These are phyloP conservation scores for Eupithecia vulgata DNA, from an alignment of 2,888 invertebrate species.

Conservation along the genomic window DNA sequence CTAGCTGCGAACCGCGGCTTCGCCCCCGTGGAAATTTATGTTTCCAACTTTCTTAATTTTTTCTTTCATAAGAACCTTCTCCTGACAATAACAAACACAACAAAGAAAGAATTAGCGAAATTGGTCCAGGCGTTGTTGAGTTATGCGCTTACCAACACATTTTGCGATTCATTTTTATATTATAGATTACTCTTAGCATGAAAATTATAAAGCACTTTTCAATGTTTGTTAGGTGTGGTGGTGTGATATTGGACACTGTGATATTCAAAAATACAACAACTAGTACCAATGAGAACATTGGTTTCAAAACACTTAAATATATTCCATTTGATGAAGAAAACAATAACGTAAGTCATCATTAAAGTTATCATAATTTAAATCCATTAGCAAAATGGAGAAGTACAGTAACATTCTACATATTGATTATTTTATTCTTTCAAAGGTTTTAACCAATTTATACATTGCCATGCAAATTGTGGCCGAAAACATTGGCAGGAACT, in stretches of 20 bases:
- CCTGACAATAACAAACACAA: too few species aligned
- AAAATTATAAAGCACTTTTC: background rate
- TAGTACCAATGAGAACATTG: slow-evolving; percentile 52
- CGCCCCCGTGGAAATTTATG: too few species aligned
- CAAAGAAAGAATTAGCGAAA: too few species aligned
- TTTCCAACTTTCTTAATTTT: too few species aligned
- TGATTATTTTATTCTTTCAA: background rate
- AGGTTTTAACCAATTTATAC: slow-evolving; percentile 25
- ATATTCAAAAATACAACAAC: slow-evolving; percentile 49
- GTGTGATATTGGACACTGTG: slow-evolving; percentile 54
- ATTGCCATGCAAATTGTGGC: slow-evolving; percentile 24
- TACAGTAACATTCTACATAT: background rate
- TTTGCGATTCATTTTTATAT: too few species aligned
- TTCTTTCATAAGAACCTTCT: too few species aligned
- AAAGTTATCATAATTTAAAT: background rate
- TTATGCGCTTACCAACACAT: too few species aligned
- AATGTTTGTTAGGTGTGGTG: slow-evolving; percentile 57
- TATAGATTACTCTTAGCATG: background rate
- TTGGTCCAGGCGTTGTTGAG: too few species aligned
- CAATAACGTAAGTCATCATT: slow-evolving; percentile 17
- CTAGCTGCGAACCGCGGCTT: too few species aligned
- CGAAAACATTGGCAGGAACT: slow-evolving; percentile 9
- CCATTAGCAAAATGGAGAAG: background rate
- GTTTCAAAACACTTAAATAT: slow-evolving; percentile 47
- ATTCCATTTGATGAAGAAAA: slow-evolving; percentile 18